Evolutionary conservation across 2,113 vertebrate genomes (phyloP), one percentile per base, ranked within the genome.

Genomic region (Callorhinus ursinus): DNA sequence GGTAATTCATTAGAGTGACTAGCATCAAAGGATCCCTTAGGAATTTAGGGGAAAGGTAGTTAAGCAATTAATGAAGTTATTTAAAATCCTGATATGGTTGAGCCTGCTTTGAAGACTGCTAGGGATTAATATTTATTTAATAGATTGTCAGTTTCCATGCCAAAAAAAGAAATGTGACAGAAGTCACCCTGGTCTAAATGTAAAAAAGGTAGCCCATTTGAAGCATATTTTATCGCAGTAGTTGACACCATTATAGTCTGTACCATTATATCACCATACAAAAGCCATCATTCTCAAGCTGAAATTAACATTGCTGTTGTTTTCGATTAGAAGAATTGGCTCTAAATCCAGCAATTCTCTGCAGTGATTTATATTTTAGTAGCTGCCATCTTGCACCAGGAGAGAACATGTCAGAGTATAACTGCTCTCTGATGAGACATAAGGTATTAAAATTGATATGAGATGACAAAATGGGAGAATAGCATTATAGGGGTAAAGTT

Each of bases 41-140:
- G 98, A 98, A 98, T 98, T 98, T 95, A 93, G 97, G 95, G 93
- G 97, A 97, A 98, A 98, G 97, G 98, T 98, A 98, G 98, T 98
- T 99, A 98, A 98, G 98, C 97, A 98, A 99, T 98, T 98, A 98
- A 99, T 98, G 98, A 98, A 98, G 98, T 98, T 98, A 99, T 98
- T 99, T 99, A 98, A 98, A 98, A 98, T 98, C 98, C 90, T 98
- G 98, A 98, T 98, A 98, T 98, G 97, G 95, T 95, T 98, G 95
- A 97, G 96, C 86, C 97, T 98, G 97, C 96, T 98, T 98, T 98
- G 98, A 99, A 97, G 97, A 97, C 97, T 98, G 79, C 55, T 93
- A 98, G 97, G 97, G 98, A 99, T 98, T 98, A 98, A 98, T 98
- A 99, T 98, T 99, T 98, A 98, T 98, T 98, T 98, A 98, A 98